Evolutionary conservation across 1,140 invertebrate genomes (phyloP).

Genomic region (Homalodisca vitripennis): DNA sequence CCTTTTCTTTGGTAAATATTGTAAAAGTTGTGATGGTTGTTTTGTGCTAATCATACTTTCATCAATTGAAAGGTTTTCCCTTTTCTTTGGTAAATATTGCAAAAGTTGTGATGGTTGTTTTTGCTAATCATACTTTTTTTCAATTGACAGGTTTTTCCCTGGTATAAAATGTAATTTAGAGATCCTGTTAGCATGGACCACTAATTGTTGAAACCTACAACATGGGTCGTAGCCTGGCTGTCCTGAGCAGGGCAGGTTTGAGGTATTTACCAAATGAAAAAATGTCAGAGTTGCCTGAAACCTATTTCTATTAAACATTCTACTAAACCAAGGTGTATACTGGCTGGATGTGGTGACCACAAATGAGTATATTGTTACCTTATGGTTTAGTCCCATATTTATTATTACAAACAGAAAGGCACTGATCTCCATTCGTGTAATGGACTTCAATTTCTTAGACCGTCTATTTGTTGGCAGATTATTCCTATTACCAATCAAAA

Average conservation of each 20-base stretch:
- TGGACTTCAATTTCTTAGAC: conserved; percentile 12
- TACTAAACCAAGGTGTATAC: conserved; percentile 22
- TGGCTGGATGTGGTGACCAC: conserved; percentile 5
- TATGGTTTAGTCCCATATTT: conserved; percentile 21
- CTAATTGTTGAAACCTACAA: conserved; percentile 26
- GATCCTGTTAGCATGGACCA: conserved; percentile 24
- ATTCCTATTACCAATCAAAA: background rate
- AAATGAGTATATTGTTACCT: conserved; percentile 19
- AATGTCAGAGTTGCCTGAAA: conserved; percentile 30
- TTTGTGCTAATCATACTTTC: no score
- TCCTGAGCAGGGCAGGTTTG: background rate
- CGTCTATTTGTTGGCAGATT: background rate
- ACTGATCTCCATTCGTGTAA: conserved; percentile 1
- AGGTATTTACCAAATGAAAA: conserved; percentile 30
- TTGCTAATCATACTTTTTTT: no score
- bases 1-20: no score
- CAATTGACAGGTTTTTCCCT: conserved; percentile 29
- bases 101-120: no score
- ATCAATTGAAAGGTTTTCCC: no score
- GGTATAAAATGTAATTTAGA: conserved; percentile 26
- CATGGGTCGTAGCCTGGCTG: conserved; percentile 29
- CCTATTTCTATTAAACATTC: conserved; percentile 32
- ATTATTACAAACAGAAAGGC: conserved; percentile 25
- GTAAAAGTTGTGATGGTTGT: no score
- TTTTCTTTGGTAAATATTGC: no score